Conservation (phyloP, 1,140 invertebrate genomes). For the Ooceraea biroi region DNA sequence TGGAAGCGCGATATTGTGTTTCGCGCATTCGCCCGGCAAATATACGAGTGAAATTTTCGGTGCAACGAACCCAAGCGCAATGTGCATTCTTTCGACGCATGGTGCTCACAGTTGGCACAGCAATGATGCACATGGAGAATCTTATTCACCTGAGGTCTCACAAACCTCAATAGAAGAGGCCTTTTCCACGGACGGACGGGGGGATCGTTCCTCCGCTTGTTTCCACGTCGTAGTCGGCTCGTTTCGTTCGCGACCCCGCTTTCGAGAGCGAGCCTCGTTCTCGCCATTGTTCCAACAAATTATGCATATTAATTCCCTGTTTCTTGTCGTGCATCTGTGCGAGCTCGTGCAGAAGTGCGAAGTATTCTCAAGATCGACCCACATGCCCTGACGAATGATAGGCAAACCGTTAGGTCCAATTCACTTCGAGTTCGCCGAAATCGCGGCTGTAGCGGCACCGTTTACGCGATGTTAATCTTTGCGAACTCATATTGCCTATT, state of each 20-base stretch:
- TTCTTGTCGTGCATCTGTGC: slow-evolving; percentile 62
- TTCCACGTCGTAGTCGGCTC: slow-evolving; percentile 69
- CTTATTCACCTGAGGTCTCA: slow-evolving; percentile 14
- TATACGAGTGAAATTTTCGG: slow-evolving; percentile 34
- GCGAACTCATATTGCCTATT: not conserved
- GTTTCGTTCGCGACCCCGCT: slow-evolving; percentile 72
- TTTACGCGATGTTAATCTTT: not conserved
- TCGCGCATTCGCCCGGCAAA: not conserved
- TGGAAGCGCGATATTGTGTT: not conserved
- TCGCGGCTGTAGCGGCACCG: not conserved
- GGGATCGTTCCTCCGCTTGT: slow-evolving; percentile 57
- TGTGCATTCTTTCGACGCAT: not conserved
- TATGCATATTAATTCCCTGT: slow-evolving; percentile 75
- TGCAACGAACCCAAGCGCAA: slow-evolving; percentile 14
- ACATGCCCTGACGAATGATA: slow-evolving; percentile 67
- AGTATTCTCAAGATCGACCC: slow-evolving; percentile 73
- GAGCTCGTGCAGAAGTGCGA: slow-evolving; percentile 62
- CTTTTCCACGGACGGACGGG: slow-evolving; percentile 39
- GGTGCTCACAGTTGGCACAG: not conserved
- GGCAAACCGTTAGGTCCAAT: slow-evolving; percentile 41
- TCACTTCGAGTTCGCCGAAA: not conserved
- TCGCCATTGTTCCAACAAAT: slow-evolving; percentile 76
- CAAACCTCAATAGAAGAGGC: slow-evolving; percentile 40
- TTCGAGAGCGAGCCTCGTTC: slow-evolving; percentile 75
- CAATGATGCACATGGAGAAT: slow-evolving; percentile 39